Evolutionary conservation across 2,113 vertebrate genomes (phyloP).

Genomic region (Scomber colias): DNA sequence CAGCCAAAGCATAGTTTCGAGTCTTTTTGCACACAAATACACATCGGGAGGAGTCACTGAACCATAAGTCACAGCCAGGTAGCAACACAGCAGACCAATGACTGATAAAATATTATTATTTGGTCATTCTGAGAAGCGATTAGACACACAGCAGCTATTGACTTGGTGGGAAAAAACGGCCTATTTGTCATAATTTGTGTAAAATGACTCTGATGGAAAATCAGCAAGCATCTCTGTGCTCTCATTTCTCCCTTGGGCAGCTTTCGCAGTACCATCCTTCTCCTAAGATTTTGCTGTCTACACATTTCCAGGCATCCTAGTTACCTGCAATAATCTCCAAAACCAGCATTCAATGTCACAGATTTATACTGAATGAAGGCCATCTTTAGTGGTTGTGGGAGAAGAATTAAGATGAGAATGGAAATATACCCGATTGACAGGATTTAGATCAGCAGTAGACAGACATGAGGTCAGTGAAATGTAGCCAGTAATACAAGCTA

Average conservation of each 20-base stretch:
- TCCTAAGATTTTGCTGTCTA: not conserved
- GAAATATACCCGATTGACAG: constrained; percentile 18
- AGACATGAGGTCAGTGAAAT: constrained; percentile 13
- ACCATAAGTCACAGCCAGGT: not conserved
- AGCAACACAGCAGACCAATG: not conserved
- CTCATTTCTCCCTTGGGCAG: constrained; percentile 9
- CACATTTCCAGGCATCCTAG: not conserved
- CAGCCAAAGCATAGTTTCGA: not conserved
- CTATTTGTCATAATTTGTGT: constrained; percentile 37
- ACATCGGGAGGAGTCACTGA: constrained; percentile 2
- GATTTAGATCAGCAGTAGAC: not conserved
- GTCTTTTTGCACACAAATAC: not conserved
- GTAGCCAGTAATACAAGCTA: constrained; percentile 26
- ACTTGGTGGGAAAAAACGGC: not conserved
- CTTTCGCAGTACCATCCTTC: not conserved
- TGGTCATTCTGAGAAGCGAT: constrained; percentile 14
- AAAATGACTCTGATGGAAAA: not conserved
- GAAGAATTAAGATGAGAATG: constrained; percentile 2
- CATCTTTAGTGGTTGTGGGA: not conserved
- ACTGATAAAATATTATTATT: constrained; percentile 25
- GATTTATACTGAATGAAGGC: not conserved
- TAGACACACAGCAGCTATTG: constrained; percentile 11
- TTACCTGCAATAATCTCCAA: constrained; percentile 20
- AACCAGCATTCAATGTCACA: constrained; percentile 2
- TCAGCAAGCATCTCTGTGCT: constrained; percentile 6